Conservation (phyloP, 2,113 vertebrate species). For the Salvator merianae region DNA sequence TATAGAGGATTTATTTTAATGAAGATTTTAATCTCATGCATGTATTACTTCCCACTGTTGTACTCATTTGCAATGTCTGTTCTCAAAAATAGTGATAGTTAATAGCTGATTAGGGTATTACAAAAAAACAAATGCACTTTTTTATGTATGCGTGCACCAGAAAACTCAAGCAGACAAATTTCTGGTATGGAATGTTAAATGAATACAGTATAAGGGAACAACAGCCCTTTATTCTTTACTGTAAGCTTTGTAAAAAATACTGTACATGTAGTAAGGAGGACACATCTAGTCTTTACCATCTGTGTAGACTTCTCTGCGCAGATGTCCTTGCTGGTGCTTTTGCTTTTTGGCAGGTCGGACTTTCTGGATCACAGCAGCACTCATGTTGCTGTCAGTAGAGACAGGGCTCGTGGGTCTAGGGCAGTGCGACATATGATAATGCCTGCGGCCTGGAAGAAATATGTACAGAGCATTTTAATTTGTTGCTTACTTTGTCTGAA, state of each 20-base stretch:
- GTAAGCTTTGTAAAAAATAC: slow-evolving; percentile 43
- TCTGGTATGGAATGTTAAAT: slow-evolving; percentile 43
- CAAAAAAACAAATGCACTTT: slow-evolving; percentile 58
- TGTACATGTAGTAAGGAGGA: background rate
- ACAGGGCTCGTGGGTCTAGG: slow-evolving; percentile 92
- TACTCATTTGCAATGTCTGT: slow-evolving; percentile 52
- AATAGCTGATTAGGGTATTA: slow-evolving; percentile 57
- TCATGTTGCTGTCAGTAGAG: slow-evolving; percentile 97
- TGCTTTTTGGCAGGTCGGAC: slow-evolving; percentile 92
- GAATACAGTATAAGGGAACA: slow-evolving; percentile 54
- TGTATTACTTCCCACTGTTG: slow-evolving; percentile 45
- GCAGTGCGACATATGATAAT: slow-evolving; percentile 87
- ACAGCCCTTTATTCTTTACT: slow-evolving; percentile 51
- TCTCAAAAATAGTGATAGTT: slow-evolving; percentile 64
- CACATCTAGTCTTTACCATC: slow-evolving; percentile 82
- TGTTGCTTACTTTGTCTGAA: slow-evolving; percentile 5
- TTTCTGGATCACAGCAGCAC: slow-evolving; percentile 90
- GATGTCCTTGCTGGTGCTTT: slow-evolving; percentile 90
- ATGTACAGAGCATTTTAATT: background rate
- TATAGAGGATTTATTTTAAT: slow-evolving; percentile 40
- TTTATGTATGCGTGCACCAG: slow-evolving; percentile 45
- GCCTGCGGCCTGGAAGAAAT: slow-evolving; percentile 85
- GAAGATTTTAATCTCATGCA: slow-evolving; percentile 44
- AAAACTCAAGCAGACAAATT: slow-evolving; percentile 43
- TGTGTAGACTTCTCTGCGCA: slow-evolving; percentile 90